Evolutionary conservation across 2,113 vertebrate genomes (phyloP), one percentile per base, ranked within the genome.

Genomic region (Tyrannus savana): DNA sequence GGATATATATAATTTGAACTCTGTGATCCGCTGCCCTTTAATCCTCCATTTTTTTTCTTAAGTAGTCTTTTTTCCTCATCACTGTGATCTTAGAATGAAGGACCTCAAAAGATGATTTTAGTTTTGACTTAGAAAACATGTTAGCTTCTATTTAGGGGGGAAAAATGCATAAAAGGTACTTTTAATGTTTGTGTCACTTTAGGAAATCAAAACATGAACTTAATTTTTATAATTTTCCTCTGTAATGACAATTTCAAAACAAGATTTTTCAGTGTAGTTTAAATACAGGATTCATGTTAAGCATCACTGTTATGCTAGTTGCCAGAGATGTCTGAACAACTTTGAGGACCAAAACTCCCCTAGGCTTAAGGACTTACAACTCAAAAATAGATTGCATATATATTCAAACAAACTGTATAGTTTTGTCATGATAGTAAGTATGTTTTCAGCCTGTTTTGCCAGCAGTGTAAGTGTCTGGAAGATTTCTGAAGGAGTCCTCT

Each of bases 1-100:
- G 58, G 89, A 84, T 64, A 56, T 60, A n/a, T 56, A 28, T 68
- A 84, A 88, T 78, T 87, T 94, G 66, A 93, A 91, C 52, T 93
- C 71, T 76, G 53, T 93, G 35, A 79, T 84, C 59, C 69, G 39
- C n/a, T 88, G 80, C 58, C 39, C 58, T 94, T 93, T 89, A 90
- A 58, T 96, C 55, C 37, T 73, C 66, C 31, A 37, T 85, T 66
- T 28, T 81, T 86, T 84, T 74, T 58, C 35, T 63, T 63, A 47
- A 68, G n/a, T 67, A 76, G 12, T 9, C 12, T 80, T 76, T 84
- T 78, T 72, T 39, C 21, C 74, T 85, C 42, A 55, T 81, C 59
- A 66, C 7, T 72, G 6, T 78, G 74, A 80, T 91, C 58, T 83
- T 41, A 66, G 60, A 93, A 87, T 30, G 50, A 78, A 94, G 92